Conservation (phyloP, 2,113 vertebrate species). For the Baryphthengus martii region DNA sequence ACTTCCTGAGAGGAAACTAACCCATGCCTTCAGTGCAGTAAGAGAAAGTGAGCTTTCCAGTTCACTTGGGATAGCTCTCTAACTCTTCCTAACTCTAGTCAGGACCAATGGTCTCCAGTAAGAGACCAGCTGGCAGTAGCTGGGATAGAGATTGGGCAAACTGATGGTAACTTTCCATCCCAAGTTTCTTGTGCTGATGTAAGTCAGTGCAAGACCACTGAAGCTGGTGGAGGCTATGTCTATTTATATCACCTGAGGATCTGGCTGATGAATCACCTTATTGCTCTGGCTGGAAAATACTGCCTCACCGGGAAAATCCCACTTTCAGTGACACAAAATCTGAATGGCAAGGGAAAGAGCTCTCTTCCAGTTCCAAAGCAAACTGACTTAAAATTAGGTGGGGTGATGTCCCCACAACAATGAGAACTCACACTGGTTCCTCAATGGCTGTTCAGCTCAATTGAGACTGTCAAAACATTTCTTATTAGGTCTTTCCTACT, state of each 20-base stretch:
- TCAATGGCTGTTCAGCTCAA: background rate
- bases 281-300: conserved; percentile 17
- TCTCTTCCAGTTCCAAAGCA: background rate
- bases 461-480: conserved; percentile 3
- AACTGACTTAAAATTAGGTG: background rate
- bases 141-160: background rate
- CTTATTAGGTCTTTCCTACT: conserved; percentile 20
- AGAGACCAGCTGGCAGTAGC: background rate
- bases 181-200: background rate
- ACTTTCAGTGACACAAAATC: background rate
- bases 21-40: background rate
- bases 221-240: background rate
- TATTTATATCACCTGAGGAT: conserved; percentile 35
- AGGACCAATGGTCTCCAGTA: background rate
- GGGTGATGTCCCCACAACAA: background rate
- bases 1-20: background rate
- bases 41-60: background rate
- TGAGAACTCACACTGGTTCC: background rate
- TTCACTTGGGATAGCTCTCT: background rate
- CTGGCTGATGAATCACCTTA: conserved; percentile 25
- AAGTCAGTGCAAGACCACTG: conserved; percentile 36
- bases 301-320: conserved; percentile 31
- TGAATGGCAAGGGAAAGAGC: background rate
- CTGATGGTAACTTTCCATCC: conserved; percentile 2
- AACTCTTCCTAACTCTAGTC: background rate